Conservation (phyloP, 2,888 invertebrate species). For the Pristionchus mayeri region DNA sequence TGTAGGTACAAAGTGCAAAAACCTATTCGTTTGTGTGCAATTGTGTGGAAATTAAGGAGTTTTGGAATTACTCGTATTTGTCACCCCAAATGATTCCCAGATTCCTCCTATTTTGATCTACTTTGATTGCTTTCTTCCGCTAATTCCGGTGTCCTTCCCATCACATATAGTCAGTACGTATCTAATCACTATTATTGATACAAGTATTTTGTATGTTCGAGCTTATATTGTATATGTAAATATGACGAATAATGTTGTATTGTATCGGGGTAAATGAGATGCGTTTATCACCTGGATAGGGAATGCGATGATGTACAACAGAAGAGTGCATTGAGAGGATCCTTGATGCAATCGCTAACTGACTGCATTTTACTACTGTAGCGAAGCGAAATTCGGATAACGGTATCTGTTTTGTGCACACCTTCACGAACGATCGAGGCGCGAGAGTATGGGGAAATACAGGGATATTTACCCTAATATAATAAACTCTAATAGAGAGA, state of each 20-base stretch:
- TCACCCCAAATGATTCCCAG: not conserved
- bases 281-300: no score
- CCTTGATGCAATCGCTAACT: no score
- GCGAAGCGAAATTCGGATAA: no score
- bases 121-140: constrained; percentile 38
- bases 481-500: no score
- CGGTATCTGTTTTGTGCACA: no score
- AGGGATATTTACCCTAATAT: no score
- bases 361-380: no score
- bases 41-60: not conserved
- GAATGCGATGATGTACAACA: no score
- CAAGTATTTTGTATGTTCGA: constrained; percentile 29
- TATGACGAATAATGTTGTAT: not conserved
- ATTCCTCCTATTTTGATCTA: constrained; percentile 6
- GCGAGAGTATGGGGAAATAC: no score
- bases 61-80: not conserved
- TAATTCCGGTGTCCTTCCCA: constrained; percentile 24
- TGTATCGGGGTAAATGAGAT: no score
- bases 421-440: no score
- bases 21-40: not conserved
- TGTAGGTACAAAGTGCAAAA: constrained; percentile 36
- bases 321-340: no score
- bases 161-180: not conserved
- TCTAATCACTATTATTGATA: constrained; percentile 38
- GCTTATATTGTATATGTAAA: constrained; percentile 39